Evolutionary conservation across 2,113 vertebrate species (phyloP), one percentile per base, ranked within the genome.

Genomic region (Tricholaema leucomelas): DNA sequence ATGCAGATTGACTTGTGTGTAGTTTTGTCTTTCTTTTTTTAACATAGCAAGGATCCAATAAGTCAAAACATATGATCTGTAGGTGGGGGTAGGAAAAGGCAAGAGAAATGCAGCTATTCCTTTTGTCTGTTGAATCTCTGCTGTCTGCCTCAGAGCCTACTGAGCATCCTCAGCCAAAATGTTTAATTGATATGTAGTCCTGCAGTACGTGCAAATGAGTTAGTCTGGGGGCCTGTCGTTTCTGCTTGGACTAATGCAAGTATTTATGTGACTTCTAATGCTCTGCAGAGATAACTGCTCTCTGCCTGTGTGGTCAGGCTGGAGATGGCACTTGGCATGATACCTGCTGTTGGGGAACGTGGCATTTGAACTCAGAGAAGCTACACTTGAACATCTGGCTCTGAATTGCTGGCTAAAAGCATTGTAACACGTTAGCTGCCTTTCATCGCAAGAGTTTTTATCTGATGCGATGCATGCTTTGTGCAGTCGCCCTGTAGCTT

Each of bases 391-490:
- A 77, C 25, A 3, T 59, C 31, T 87, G 50, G 21, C 69, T 87
- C 58, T 80, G 71, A 87, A 71, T 74, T 58, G 69, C 72, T 42
- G 65, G 40, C 90, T 93, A 67, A 83, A 92, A 91, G 82, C 69
- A 15, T 35, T 54, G 44, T 33, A 40, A 76, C 35, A 81, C 91
- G 94, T 92, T 58, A 91, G 69, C 72, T 75, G 87, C 74, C 81
- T 87, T 92, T 70, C 9, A 15, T 30, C 80, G 75, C 91, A 9
- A 12, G 36, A 2, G 0, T 63, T 95, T 95, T 48, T 56, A 65
- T 95, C 89, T 83, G 89, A 92, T 96, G 46, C 48, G 87, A 85
- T 93, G 50, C 64, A 73, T 88, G 91, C 75, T 94, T 93, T 89
- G 65, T 91, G 77, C 85, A 92, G 91, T 92, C 79, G 14, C 85